Evolutionary conservation across 2,888 invertebrate genomes (phyloP), one percentile per base, ranked within the genome.

Genomic region (Drosophila lacicola): DNA sequence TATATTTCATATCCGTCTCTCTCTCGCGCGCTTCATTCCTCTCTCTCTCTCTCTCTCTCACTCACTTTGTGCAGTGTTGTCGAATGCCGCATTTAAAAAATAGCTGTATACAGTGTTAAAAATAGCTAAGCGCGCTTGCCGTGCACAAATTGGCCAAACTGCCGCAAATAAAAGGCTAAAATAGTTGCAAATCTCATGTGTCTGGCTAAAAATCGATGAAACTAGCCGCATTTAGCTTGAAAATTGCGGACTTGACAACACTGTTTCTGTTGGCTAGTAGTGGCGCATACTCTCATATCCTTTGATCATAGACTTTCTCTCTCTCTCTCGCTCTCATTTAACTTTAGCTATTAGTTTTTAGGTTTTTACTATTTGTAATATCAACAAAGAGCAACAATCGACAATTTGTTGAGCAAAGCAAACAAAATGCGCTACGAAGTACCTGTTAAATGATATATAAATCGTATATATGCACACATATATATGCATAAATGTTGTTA

Each of bases 361-460:
- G 80, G 41, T 74, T 66, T 58, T 65, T 29, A 61, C 53, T 44
- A 51, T 58, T 61, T 68, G 33, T 53, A 45, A 29, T 34, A 51
- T 17, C 36, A 61, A 61, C 25, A 70, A 68, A 34, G 47, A 51
- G 42, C 41, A 51, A 65, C 50, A 70, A 65, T 17, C 58, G 39
- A 62, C 45, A 65, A 55, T 69, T 77, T 70, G 64, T 71, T 80
- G 66, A 55, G 37, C 70, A 66, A 69, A 68, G 14, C 42, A 62
- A 77, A 74, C 66, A 79, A 67, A 70, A 78, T 82, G 90, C 90
- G 90, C 90, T 90, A 90, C 90, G 68, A 88, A 78, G 90, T 90
- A 90, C 90, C 90, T 90, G 90, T 80, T 70, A 51, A 82, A 80
- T 71, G 69, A 70, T 78, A 81, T 64, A 68, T 60, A 65, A 44